Evolutionary conservation across 30 jellyfish, hydroid and myxozoan genomes (phyloP), one percentile per base, ranked within the genome.

Genomic region (Aurelia coerulea): DNA sequence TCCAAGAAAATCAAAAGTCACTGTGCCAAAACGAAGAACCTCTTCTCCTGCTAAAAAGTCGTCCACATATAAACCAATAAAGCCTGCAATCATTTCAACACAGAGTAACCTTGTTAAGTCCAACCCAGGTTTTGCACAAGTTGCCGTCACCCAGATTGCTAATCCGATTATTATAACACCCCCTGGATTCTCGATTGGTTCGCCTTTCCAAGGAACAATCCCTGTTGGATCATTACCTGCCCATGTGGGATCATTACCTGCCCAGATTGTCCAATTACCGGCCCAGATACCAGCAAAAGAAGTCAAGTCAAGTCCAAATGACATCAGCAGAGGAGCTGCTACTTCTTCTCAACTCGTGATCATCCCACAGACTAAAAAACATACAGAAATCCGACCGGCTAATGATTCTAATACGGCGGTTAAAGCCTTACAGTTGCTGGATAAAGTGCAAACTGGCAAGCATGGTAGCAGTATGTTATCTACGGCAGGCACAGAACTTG

Each of bases 211-310:
- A 51, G 66, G 72, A 32, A 66, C 80, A 4, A 37, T 79, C 11
- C 67, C 80, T 39, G 37, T 12, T 70, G 63, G 80, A 10, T 79
- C 89, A 7, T 35, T 79, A 10, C 89, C 78, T 2, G 89, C 89
- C 49, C 89, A 79, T 70, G 37, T 12, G 37, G 63, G 80, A 10
- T 79, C 89, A 7, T 35, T 79, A 10, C 89, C 78, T 2, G 89
- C 89, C 49, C 89, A 79, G n/a, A 79, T 79, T 42, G 89, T 79
- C 33, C 89, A 79, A 54, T 79, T 79, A 41, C 89, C 89, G 9
- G 89, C 89, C 2, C 89, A 79, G 62, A 79, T 79, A 13, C 89
- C 89, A n/a, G 63, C 89, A 13, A 79, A 79, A 37, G 80, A 79
- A 19, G 80, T 59, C 12, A 75, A 62, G 1, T 33, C 66, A 10